phyloP scores from a whole-genome alignment of 2,797 vertebrate species.

The Amniataba percoides region DNA sequence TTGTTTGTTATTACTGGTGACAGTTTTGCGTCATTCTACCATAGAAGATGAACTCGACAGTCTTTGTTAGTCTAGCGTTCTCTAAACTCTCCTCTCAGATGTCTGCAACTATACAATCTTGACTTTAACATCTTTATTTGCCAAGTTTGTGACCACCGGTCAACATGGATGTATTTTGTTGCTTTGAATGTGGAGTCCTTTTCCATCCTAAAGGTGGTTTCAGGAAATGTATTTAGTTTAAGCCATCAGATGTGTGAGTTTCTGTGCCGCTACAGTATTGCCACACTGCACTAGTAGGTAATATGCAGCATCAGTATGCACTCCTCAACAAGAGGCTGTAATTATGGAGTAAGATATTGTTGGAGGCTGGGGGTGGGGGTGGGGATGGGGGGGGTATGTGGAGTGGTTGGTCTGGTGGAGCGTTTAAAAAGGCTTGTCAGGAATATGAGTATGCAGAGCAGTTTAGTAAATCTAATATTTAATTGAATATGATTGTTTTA shows the following conservation, averaged over 20 bases:
- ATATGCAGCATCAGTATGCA: constrained; percentile 73
- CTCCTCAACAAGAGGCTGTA: constrained; percentile 79
- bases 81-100: not conserved
- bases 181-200: not conserved
- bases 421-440: constrained; percentile 71
- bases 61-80: not conserved
- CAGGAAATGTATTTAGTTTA: constrained; percentile 13
- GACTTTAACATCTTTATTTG: not conserved
- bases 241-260: constrained; percentile 19
- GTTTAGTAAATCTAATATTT: constrained; percentile 82
- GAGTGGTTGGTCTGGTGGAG: constrained; percentile 56
- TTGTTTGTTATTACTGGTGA: constrained; percentile 7
- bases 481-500: constrained; percentile 89
- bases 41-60: not conserved
- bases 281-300: constrained; percentile 55
- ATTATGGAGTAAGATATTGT: constrained; percentile 81
- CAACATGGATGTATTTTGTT: not conserved
- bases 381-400: constrained; percentile 12
- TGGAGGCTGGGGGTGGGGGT: constrained; percentile 40
- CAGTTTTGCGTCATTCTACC: not conserved
- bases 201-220: not conserved
- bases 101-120: not conserved
- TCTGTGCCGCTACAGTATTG: constrained; percentile 22
- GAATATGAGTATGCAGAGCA: constrained; percentile 58
- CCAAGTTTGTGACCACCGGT: not conserved